Evolutionary conservation across 1,140 invertebrate genomes (phyloP), one percentile per base, ranked within the genome.

Genomic region (Zaprionus nigranus): DNA sequence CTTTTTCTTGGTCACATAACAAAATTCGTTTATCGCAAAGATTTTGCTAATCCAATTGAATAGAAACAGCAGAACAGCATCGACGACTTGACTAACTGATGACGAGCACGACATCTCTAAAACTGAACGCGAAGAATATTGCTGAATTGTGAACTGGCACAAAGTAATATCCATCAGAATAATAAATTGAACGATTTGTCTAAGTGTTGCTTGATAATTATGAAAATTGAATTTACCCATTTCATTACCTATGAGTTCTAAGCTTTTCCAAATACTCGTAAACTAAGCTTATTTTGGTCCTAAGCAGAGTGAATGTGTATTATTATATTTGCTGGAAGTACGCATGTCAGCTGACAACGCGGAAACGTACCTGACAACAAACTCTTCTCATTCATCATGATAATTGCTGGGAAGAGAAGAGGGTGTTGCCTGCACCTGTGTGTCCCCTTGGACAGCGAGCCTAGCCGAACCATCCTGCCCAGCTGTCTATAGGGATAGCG

Each of bases 361-460:
- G 5, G 34, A 20, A 43, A 67, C 40, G 43, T 13, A 28, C 26
- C 40, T 60, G 70, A 68, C 36, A 40, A 15, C n/a, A 20, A 67
- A 60, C 36, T 54, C 24, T 36, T 49, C 64, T 36, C 57, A 69
- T 69, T 69, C 58, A 62, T 74, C 71, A 74, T 60, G 34, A 17
- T 59, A 26, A 24, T 26, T 5, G 20, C 15, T 3, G 3, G 30
- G 30, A 9, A 34, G 30, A 34, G 46, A 11, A 6, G 20, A 58
- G 58, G 24, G 38, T 36, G 54, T 24, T 51, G n/a, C 40, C n/a
- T 17, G n/a, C 56, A 38, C 12, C 56, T 38, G 12, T 22, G 7
- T 9, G 2, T 34, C 9, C 9, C 11, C 3, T 11, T 11, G 20
- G n/a, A 5, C 6, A 6, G 57, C 13, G 6, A n/a, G 3, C 17